Base-by-base conservation (phyloP, 2,888 invertebrate genomes). In the Sycophila texana region DNA sequence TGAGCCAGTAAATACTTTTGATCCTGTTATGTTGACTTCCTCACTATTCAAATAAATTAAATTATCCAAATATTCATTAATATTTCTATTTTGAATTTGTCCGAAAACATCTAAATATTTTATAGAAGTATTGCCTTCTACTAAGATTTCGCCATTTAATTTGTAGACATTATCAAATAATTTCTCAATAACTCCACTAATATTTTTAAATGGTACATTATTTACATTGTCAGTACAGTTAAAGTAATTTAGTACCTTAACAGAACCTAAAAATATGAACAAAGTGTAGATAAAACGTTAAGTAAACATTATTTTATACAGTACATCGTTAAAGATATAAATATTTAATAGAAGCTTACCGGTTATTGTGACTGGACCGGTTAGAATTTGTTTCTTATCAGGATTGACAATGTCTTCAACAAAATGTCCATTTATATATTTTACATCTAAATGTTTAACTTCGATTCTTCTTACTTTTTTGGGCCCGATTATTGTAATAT, bases 321-420 rank as follows among this genome's bases (percentile, higher is more conserved):
- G 22, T 60, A 14, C 26, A 61, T 18, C 4, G 5, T 47, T 0
- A 66, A 26, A 30, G 14, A 51, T 26, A 67, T n/a, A 0, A 58
- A 73, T 70, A 57, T 51, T 16, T 14, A 14, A 58, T n/a, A 47
- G 12, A 58, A 51, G 63, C 26, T 13, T 79, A 85, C 88, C 88
- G 51, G 84, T 84, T 20, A 88, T 82, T 20, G 68, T 72, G 5
- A 88, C 57, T 0, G 85, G 83, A 16, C 87, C 88, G 2, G 75
- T 73, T 4, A 88, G 13, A 18, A 75, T 72, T 58, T 88, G 88
- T 58, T 84, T 81, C n/a, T 81, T 83, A 0, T 71, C 22, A 1
- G 85, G 77, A 81, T 85, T 81, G 13, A 88, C 67, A 58, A 87
- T 80, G 55, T 82, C 65, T 7, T 85, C 80, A 2, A 85, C 63